These are phyloP conservation scores for Lepeophtheirus nordmannii DNA, from an alignment of 2,888 invertebrate species.

Conservation along the genomic window DNA sequence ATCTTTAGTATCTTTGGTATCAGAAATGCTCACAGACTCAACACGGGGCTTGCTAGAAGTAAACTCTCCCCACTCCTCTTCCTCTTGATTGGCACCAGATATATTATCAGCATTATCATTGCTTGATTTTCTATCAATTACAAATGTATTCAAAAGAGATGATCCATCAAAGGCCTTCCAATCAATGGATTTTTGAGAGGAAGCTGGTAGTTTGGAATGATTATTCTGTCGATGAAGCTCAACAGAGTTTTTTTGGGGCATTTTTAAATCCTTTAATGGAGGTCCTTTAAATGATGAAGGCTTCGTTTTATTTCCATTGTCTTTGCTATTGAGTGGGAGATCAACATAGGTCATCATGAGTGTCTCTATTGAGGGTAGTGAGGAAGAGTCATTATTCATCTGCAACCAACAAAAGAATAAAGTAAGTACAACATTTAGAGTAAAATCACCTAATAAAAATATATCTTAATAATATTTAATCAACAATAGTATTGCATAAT, in stretches of 20 bases:
- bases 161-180: conserved; percentile 4
- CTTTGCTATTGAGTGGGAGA: not conserved
- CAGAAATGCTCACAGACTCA: not conserved
- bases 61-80: conserved; percentile 3
- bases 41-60: not conserved
- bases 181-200: not conserved
- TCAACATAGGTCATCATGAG: conserved; percentile 20
- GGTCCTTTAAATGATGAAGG: conserved; percentile 9
- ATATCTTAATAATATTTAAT: no score
- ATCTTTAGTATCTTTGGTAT: not conserved
- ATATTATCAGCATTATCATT: not conserved
- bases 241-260: not conserved
- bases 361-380: conserved; percentile 3
- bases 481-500: no score
- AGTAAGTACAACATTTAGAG: no score
- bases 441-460: no score
- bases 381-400: not conserved
- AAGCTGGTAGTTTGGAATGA: not conserved
- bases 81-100: not conserved
- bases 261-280: conserved; percentile 13
- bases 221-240: not conserved
- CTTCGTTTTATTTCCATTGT: not conserved
- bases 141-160: not conserved
- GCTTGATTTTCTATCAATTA: not conserved
- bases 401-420: not conserved